Conservation (phyloP, 2,888 invertebrate genomes). For the Lithophane leautieri region DNA sequence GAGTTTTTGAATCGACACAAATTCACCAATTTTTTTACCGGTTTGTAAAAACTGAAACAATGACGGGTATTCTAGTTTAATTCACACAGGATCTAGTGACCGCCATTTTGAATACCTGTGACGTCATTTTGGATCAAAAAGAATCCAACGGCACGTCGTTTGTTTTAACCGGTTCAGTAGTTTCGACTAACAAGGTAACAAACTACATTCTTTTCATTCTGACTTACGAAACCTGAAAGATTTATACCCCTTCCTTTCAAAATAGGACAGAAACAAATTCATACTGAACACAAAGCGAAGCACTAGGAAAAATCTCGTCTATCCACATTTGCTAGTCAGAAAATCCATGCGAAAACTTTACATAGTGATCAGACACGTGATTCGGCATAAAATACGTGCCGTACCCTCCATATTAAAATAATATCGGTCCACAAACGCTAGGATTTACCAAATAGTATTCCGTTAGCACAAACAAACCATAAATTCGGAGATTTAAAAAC, state of each 20-base stretch:
- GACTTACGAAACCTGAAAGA: constrained; percentile 15
- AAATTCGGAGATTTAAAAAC: constrained; percentile 85
- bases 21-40: not conserved
- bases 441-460: constrained; percentile 80
- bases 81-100: not conserved
- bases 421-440: constrained; percentile 74
- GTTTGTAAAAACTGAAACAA: not conserved
- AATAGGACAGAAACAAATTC: constrained; percentile 39
- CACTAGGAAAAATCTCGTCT: constrained; percentile 19
- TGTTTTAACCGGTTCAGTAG: constrained; percentile 32
- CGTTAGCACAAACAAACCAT: constrained; percentile 85
- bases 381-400: constrained; percentile 67
- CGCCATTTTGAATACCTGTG: not conserved
- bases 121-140: not conserved
- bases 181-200: not conserved
- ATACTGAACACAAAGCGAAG: not conserved
- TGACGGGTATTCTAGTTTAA: not conserved
- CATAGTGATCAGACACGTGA: constrained; percentile 59
- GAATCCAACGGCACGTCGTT: constrained; percentile 14
- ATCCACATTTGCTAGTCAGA: constrained; percentile 29
- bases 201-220: constrained; percentile 10
- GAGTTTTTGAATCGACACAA: too few relatives aligned
- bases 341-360: constrained; percentile 38
- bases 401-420: constrained; percentile 77
- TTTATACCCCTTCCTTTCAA: constrained; percentile 21